Evolutionary conservation across 2,888 invertebrate species (phyloP), one percentile per base, ranked within the genome.

Genomic region (Protonemura montana): DNA sequence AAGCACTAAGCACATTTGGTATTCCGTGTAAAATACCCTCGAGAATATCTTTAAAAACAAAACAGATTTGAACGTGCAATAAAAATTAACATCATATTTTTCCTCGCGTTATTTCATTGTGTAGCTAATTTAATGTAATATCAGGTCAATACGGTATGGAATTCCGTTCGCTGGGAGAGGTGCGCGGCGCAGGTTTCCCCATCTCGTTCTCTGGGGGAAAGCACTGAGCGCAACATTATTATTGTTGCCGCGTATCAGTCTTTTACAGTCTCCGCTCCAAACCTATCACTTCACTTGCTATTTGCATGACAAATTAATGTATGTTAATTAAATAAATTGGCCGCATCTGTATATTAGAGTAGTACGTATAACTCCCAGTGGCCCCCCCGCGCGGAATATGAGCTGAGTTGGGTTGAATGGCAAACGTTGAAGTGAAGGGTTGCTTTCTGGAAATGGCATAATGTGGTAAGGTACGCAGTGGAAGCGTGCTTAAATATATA

Each of bases 231-330:
- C 59, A 59, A 59, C 59, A 13, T 59, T 59, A 59, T 59, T 59
- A 59, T 59, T 59, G 59, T 59, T 59, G 59, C 13, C 21, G 59
- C 21, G 59, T 59, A 59, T 59, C 59, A 59, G 59, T 59, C 59
- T 59, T 59, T 59, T 59, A 59, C 59, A 21, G 16, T 21, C 13
- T 10, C 16, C 59, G 59, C 21, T 59, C 59, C 59, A 59, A 59
- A 59, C 59, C 59, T 59, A 59, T 27, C 78, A 82, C 27, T 27
- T 78, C 41, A 76, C 87, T 42, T 59, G 83, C 86, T 86, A 87
- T 87, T 87, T 87, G 87, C 87, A 87, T 87, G 87, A 85, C 87
- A 87, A 87, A 87, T 87, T 87, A 87, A 87, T 87, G 85, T 87
- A 87, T 87, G 87, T 87, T 87, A 87, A 87, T 87, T 84, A 85